phyloP scores from a whole-genome alignment of 2,113 vertebrate species.

The Catharus minimus region DNA sequence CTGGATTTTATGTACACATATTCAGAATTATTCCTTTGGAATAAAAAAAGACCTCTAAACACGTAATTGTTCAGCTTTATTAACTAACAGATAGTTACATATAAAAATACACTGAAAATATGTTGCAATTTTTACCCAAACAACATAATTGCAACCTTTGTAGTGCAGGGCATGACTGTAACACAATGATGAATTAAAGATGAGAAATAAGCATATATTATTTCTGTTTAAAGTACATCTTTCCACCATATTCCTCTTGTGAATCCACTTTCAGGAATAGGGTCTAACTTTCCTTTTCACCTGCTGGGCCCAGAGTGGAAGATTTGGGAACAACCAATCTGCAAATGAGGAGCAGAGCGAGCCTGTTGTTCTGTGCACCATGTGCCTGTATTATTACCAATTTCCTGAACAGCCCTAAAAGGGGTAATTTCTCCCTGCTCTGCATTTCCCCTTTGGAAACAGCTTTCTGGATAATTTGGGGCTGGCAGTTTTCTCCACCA shows the following conservation, averaged over 20 bases:
- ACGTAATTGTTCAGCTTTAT: neutral
- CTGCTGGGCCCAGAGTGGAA: neutral
- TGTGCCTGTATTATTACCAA: fast-evolving
- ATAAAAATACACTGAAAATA: neutral
- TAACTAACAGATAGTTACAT: slow-evolving; percentile 8
- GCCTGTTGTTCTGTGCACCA: fast-evolving
- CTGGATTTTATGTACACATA: neutral
- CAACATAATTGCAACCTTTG: neutral
- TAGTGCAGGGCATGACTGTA: neutral
- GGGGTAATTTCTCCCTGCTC: neutral
- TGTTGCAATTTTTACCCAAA: neutral
- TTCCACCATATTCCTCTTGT: neutral
- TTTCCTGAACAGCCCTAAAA: neutral
- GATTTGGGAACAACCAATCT: neutral
- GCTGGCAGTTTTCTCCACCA: neutral
- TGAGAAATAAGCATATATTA: neutral
- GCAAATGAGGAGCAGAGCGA: neutral
- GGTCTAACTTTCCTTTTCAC: neutral
- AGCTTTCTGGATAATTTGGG: neutral
- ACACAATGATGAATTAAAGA: neutral
- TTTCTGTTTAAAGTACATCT: neutral
- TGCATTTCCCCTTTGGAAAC: neutral
- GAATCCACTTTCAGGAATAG: neutral
- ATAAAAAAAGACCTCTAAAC: neutral
- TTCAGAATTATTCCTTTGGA: neutral